Conservation (phyloP, 2,113 vertebrate genomes). For the Sialia sialis region DNA sequence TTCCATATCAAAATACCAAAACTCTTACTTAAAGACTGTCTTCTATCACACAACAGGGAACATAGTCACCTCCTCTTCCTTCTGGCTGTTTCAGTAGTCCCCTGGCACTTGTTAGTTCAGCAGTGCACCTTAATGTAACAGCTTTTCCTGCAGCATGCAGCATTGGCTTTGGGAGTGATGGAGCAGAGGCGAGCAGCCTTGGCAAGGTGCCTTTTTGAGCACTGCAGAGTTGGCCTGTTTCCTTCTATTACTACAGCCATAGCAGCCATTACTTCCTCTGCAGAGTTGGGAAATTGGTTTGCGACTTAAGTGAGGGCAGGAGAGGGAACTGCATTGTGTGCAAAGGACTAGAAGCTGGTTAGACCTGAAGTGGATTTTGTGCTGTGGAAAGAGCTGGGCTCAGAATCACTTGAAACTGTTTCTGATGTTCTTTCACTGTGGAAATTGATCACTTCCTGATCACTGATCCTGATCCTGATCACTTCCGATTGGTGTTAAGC, state of each 20-base stretch:
- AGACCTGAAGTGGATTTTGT: background rate
- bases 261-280: background rate
- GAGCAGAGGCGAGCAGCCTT: background rate
- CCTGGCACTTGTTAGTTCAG: background rate
- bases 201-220: background rate
- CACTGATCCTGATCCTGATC: no score
- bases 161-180: background rate
- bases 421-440: background rate
- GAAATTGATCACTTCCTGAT: background rate
- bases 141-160: background rate
- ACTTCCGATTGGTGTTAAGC: background rate
- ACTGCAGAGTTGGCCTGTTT: constrained; percentile 13
- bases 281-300: background rate
- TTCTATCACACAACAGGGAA: fast-evolving
- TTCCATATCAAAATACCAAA: background rate
- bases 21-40: background rate
- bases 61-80: background rate
- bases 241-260: background rate
- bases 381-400: background rate
- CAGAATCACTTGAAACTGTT: background rate
- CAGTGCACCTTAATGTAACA: background rate
- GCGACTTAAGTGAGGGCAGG: background rate
- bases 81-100: background rate
- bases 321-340: background rate
- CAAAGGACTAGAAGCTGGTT: background rate